Conservation (phyloP, 1,140 invertebrate genomes). For the Portunus trituberculatus region DNA sequence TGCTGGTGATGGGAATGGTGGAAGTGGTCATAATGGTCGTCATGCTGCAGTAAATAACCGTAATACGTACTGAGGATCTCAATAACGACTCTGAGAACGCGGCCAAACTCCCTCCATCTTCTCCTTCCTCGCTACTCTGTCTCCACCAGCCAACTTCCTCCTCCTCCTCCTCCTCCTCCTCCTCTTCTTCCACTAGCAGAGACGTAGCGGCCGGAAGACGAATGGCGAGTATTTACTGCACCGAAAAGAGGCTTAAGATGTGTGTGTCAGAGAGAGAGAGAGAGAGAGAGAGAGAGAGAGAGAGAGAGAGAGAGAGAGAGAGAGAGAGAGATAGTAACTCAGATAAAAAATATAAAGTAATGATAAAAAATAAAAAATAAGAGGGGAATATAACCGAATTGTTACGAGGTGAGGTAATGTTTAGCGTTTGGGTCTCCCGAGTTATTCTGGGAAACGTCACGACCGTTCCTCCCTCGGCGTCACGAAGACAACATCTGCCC, state of each 20-base stretch:
- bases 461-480: not conserved
- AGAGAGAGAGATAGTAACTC: no score
- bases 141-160: not conserved
- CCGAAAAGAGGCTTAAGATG: no score
- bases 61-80: not conserved
- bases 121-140: not conserved
- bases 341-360: not conserved
- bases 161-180: not conserved
- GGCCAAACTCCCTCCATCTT: not conserved
- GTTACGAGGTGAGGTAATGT: no score
- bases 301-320: slow-evolving; percentile 34
- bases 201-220: no score
- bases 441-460: not conserved
- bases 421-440: not conserved
- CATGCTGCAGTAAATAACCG: not conserved
- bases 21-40: not conserved
- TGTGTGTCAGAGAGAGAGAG: no score
- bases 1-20: not conserved
- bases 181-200: not conserved
- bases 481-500: not conserved
- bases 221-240: no score
- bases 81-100: not conserved
- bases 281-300: no score
- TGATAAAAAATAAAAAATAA: no score
- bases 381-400: no score